Evolutionary conservation across 2,888 invertebrate species (phyloP).

Genomic region (Drosophila putrida): DNA sequence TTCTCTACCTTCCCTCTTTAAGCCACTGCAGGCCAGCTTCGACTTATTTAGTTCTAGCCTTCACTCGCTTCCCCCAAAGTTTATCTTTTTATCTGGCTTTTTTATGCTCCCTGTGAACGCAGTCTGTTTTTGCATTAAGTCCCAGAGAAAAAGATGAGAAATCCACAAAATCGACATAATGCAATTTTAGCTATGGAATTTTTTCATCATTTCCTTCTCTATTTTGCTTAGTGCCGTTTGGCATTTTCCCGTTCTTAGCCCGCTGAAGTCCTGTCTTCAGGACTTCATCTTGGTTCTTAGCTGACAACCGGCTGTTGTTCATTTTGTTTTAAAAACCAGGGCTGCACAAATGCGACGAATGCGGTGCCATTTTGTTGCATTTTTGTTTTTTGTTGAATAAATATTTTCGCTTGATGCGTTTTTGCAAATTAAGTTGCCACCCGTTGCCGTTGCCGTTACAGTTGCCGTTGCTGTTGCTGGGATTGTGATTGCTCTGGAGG

Average conservation of each 20-base stretch:
- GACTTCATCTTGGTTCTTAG: slow-evolving; percentile 11
- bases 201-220: slow-evolving; percentile 49
- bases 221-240: slow-evolving; percentile 4
- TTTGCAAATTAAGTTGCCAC: slow-evolving; percentile 53
- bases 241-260: not conserved
- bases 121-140: slow-evolving; percentile 40
- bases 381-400: slow-evolving; percentile 37
- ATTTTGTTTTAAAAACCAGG: slow-evolving; percentile 24
- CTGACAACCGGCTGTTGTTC: slow-evolving; percentile 29
- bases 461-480: not conserved
- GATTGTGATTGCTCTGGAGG: slow-evolving; percentile 24
- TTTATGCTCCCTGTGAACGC: slow-evolving; percentile 1
- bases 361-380: slow-evolving; percentile 39
- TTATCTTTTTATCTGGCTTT: slow-evolving; percentile 17
- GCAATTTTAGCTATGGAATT: slow-evolving; percentile 68
- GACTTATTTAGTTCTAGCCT: slow-evolving; percentile 43
- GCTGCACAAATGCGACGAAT: slow-evolving; percentile 2
- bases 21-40: slow-evolving; percentile 55
- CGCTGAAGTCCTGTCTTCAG: slow-evolving; percentile 2
- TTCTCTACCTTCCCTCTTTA: slow-evolving; percentile 24
- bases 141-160: slow-evolving; percentile 26
- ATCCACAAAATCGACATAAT: slow-evolving; percentile 76
- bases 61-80: not conserved
- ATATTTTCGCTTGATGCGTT: slow-evolving; percentile 51
- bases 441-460: slow-evolving; percentile 4